phyloP scores from a whole-genome alignment of 2,888 invertebrate genomes.

The Tiphia femorata region DNA sequence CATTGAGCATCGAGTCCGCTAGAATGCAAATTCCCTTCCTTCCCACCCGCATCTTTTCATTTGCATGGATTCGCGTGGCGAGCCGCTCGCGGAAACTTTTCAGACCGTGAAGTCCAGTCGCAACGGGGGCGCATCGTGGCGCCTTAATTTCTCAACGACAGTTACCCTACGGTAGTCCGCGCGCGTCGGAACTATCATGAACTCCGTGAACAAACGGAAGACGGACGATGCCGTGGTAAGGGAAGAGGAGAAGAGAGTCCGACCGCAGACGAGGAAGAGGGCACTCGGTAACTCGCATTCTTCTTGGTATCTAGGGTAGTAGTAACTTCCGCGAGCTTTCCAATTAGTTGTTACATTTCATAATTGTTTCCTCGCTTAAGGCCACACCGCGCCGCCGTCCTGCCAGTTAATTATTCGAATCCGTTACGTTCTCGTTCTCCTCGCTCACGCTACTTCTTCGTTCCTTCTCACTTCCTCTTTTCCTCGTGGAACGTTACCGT shows the following conservation, averaged over 20 bases:
- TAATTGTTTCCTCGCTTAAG: slow-evolving; percentile 51
- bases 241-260: background rate
- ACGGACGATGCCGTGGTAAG: too few species aligned
- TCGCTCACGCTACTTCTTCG: background rate
- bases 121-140: background rate
- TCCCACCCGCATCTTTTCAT: too few species aligned
- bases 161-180: too few species aligned
- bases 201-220: background rate
- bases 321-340: slow-evolving; percentile 31
- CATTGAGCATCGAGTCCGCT: too few species aligned
- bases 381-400: slow-evolving; percentile 14
- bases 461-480: slow-evolving; percentile 5
- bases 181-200: background rate
- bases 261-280: background rate
- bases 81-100: slow-evolving; percentile 8
- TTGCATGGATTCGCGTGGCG: background rate
- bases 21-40: too few species aligned
- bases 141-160: slow-evolving; percentile 2
- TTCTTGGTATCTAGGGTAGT: slow-evolving; percentile 37
- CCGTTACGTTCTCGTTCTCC: slow-evolving; percentile 52
- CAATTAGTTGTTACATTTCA: slow-evolving; percentile 50
- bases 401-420: slow-evolving; percentile 49
- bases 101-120: slow-evolving; percentile 17
- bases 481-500: too few species aligned
- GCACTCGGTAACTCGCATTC: slow-evolving; percentile 4